phyloP scores from a whole-genome alignment of 2,888 invertebrate genomes.

The Tetrapedia diversipes region DNA sequence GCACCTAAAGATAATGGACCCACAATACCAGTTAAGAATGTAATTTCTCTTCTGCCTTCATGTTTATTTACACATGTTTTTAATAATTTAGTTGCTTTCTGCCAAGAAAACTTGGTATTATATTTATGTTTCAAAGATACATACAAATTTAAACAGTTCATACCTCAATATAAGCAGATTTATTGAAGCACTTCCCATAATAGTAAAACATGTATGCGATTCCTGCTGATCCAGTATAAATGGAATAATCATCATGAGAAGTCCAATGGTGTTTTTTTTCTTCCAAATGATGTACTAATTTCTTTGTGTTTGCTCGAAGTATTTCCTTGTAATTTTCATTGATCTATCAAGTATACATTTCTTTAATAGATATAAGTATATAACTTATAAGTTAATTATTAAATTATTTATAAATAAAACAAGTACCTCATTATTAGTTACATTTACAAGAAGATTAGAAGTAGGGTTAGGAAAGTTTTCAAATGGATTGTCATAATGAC shows the following conservation, averaged over 20 bases:
- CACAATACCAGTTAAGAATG: conserved; percentile 88
- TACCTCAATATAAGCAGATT: conserved; percentile 74
- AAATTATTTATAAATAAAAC: background rate
- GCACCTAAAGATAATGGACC: conserved; percentile 87
- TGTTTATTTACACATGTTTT: conserved; percentile 82
- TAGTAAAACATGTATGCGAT: conserved; percentile 87
- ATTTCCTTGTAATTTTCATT: conserved; percentile 83
- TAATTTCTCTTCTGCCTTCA: conserved; percentile 83
- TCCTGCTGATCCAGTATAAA: conserved; percentile 91
- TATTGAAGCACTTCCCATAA: conserved; percentile 77
- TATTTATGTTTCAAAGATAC: background rate
- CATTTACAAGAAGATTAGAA: conserved; percentile 80
- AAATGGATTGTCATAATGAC: conserved; percentile 83
- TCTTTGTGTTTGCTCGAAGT: conserved; percentile 82
- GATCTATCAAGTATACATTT: conserved; percentile 80
- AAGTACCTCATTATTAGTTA: conserved; percentile 39
- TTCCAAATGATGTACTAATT: conserved; percentile 82
- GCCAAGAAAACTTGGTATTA: conserved; percentile 45
- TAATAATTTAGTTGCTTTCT: conserved; percentile 83
- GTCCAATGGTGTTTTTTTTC: conserved; percentile 82
- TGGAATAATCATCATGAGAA: conserved; percentile 84
- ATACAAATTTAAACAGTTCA: conserved; percentile 20
- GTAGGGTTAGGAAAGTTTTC: conserved; percentile 81
- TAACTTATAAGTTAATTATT: background rate
- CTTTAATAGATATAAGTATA: background rate